Evolutionary conservation across 2,113 vertebrate genomes (phyloP).

Genomic region (Ammodramus savannarum): DNA sequence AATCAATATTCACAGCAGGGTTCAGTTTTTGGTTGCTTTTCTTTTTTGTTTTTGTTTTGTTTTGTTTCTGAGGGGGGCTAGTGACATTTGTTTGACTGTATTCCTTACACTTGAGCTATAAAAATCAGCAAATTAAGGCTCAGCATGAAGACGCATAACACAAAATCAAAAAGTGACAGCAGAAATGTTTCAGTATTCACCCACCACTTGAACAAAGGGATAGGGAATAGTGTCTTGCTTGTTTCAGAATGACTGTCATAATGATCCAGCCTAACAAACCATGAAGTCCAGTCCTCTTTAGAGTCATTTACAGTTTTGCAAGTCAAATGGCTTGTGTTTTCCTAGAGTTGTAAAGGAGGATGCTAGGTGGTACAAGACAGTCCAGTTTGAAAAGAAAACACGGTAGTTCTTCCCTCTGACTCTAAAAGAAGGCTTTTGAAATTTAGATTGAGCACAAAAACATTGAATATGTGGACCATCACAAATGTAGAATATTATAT

Average conservation of each 20-base stretch:
- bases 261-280: not conserved
- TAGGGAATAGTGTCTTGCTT: not conserved
- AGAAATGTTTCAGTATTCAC: constrained; percentile 1
- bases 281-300: not conserved
- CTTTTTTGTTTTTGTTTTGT: not conserved
- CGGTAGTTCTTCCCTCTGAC: not conserved
- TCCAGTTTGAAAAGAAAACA: not conserved
- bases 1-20: not conserved
- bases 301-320: not conserved
- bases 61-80: not conserved
- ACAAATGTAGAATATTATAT: not conserved
- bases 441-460: not conserved
- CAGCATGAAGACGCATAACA: not conserved
- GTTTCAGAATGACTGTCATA: not conserved
- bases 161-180: constrained; percentile 7
- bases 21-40: not conserved
- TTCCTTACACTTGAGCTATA: constrained; percentile 29
- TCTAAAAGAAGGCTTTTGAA: not conserved
- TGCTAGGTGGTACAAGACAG: not conserved
- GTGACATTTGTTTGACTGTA: constrained; percentile 15
- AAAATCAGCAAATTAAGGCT: constrained; percentile 16
- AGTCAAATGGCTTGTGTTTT: not conserved
- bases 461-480: not conserved
- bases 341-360: not conserved
- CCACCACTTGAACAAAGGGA: not conserved